Evolutionary conservation across 2,113 vertebrate genomes (phyloP), one percentile per base, ranked within the genome.

Genomic region (Parus major): DNA sequence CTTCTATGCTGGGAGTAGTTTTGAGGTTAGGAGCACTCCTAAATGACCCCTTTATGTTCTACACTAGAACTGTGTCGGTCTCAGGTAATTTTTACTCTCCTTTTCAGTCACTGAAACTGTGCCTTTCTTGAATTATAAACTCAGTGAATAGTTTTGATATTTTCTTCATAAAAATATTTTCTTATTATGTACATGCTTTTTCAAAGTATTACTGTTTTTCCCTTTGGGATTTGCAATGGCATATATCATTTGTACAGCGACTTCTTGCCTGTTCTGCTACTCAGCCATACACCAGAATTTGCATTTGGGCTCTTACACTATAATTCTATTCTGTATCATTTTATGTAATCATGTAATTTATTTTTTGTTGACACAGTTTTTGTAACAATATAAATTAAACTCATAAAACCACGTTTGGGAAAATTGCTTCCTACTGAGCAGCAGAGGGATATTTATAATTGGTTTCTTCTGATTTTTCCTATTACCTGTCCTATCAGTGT

Each of bases 111-210:
- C 29, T 69, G 85, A 42, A 90, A 50, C 42, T 61, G 4, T 36
- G 35, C 29, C 24, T 49, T 35, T 87, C 66, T 57, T 82, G 39
- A 92, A 33, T 35, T 46, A 71, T 19, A 47, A 81, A 70, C 13
- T 71, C 49, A 56, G 63, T 57, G 79, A 84, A 70, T 53, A 60
- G 12, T 47, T 89, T 75, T 28, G 41, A 73, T 75, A 50, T 72
- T 95, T 93, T 86, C 55, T 70, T 91, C 47, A 70, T 50, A 47
- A 28, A 90, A 93, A 42, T 56, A 50, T 92, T 91, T 90, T 55
- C 50, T 72, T 93, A 35, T 69, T 8, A 73, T 0, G 0, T 56
- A 57, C 20, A 19, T 57, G 17, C 18, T 89, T 85, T 69, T 84
- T 18, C 23, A 79, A 93, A 24, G 57, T 69, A 85, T 69, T 68